Evolutionary conservation across 2,888 invertebrate genomes (phyloP).

Genomic region (Aphodius granarius): DNA sequence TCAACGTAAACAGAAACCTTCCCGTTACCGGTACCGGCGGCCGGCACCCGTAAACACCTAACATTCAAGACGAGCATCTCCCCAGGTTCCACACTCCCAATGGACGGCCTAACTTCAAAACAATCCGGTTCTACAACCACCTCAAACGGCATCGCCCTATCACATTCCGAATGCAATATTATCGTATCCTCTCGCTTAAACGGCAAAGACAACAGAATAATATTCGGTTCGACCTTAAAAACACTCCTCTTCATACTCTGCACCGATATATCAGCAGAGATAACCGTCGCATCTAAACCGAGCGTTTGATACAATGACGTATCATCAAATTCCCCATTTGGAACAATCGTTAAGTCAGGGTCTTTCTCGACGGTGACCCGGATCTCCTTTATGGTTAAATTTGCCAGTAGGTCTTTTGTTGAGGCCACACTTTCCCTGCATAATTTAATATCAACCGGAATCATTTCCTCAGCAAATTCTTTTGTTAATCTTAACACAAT

Average conservation of each 20-base stretch:
- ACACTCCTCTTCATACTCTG: background rate
- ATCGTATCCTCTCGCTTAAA: slow-evolving; percentile 21
- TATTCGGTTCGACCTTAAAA: slow-evolving; percentile 23
- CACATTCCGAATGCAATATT: slow-evolving; percentile 19
- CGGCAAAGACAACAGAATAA: slow-evolving; percentile 21
- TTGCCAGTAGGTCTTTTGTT: slow-evolving; percentile 42
- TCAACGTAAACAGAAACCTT: slow-evolving; percentile 19
- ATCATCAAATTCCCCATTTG: slow-evolving; percentile 41
- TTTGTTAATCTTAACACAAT: slow-evolving; percentile 38
- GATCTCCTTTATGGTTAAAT: slow-evolving; percentile 44
- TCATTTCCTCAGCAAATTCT: slow-evolving; percentile 43
- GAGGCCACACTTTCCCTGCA: slow-evolving; percentile 44
- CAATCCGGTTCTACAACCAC: slow-evolving; percentile 12
- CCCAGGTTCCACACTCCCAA: slow-evolving; percentile 19
- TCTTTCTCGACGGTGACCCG: slow-evolving; percentile 49
- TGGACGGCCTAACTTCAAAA: slow-evolving; percentile 16
- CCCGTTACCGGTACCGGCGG: slow-evolving; percentile 12
- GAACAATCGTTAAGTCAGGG: slow-evolving; percentile 45
- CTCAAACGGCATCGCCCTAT: slow-evolving; percentile 14
- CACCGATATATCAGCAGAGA: slow-evolving; percentile 15
- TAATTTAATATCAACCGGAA: slow-evolving; percentile 42
- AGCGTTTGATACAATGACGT: slow-evolving; percentile 47
- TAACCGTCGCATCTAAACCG: slow-evolving; percentile 34
- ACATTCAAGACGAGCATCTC: slow-evolving; percentile 21
- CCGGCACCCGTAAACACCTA: slow-evolving; percentile 12